Percentiles rank a stretch among this genome's conserved stretches.
Conservation (phyloP, 2,113 vertebrate species). For the Oncorhynchus masou region DNA sequence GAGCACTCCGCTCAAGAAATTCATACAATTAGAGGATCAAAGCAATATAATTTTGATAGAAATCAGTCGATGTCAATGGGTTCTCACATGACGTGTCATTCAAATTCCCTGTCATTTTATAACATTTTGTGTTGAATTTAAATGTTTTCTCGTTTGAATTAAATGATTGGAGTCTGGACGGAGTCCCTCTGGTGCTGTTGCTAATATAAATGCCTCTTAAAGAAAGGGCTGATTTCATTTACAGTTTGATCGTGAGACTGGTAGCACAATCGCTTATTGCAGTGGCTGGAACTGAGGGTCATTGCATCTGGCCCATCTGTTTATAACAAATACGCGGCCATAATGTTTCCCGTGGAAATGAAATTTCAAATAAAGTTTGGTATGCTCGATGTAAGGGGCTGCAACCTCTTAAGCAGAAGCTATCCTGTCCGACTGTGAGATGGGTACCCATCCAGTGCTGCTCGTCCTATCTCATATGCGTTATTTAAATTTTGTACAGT, state of each 20-base stretch:
- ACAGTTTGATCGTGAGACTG: neutral
- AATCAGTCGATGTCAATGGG: no score
- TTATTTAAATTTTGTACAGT: neutral
- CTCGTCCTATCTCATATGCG: neutral
- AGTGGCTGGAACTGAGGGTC: neutral
- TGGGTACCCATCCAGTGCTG: neutral
- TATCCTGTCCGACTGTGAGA: neutral
- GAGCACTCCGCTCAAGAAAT: no score
- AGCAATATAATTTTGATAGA: no score
- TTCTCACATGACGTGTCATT: neutral
- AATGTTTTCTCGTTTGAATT: neutral
- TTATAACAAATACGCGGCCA: constrained; percentile 24
- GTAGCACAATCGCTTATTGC: constrained; percentile 1
- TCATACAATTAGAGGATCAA: no score
- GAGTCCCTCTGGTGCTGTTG: neutral
- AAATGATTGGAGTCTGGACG: neutral
- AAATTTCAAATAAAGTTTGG: constrained; percentile 39
- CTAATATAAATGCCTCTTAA: neutral
- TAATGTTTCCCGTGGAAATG: constrained; percentile 30
- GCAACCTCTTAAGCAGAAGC: constrained; percentile 10
- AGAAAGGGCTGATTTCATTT: constrained; percentile 16
- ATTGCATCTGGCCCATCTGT: constrained; percentile 32
- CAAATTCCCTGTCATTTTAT: neutral
- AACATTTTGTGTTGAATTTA: neutral
- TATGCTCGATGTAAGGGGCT: constrained; percentile 32